phyloP scores from a whole-genome alignment of 1,140 invertebrate species.

The Fragariocoptes setiger region DNA sequence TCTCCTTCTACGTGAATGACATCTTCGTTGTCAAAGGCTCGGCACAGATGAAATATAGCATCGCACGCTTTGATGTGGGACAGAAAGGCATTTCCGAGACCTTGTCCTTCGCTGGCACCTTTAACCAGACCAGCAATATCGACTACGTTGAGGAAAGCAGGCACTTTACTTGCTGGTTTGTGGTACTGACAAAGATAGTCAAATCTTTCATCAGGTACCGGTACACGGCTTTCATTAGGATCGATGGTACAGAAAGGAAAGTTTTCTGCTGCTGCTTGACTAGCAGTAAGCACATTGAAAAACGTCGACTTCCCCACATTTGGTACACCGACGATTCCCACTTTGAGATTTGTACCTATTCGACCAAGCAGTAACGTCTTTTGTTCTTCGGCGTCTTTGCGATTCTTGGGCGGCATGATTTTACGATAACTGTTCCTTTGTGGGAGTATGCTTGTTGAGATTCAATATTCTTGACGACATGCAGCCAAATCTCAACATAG shows the following conservation, averaged over 20 bases:
- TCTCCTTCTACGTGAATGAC: constrained; percentile 95
- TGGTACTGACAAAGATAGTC: constrained; percentile 73
- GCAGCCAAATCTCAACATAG: too few relatives aligned
- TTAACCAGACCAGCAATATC: constrained; percentile 96
- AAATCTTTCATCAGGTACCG: constrained; percentile 78
- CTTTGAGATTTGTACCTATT: constrained; percentile 82
- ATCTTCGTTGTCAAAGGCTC: constrained; percentile 88
- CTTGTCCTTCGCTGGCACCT: constrained; percentile 87
- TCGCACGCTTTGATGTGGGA: constrained; percentile 96
- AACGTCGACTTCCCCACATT: constrained; percentile 98
- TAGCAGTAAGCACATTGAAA: constrained; percentile 94
- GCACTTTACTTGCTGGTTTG: constrained; percentile 83
- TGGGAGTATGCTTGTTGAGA: too few relatives aligned
- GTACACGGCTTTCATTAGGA: constrained; percentile 97
- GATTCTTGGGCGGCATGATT: constrained; percentile 67
- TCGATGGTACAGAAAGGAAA: constrained; percentile 99
- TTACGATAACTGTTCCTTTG: too few relatives aligned
- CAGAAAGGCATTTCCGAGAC: constrained; percentile 87
- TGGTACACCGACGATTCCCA: constrained; percentile 74
- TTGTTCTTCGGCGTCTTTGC: constrained; percentile 46
- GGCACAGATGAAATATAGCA: constrained; percentile 85
- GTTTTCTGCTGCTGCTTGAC: constrained; percentile 77
- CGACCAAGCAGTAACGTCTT: constrained; percentile 66
- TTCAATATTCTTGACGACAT: too few relatives aligned
- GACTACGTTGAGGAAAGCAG: constrained; percentile 66